A percentile compares a stretch with the other conserved stretches of the same genome.
These are phyloP conservation scores for Drosophila asahinai DNA, from an alignment of 1,140 invertebrate genomes.

Conservation along the genomic window DNA sequence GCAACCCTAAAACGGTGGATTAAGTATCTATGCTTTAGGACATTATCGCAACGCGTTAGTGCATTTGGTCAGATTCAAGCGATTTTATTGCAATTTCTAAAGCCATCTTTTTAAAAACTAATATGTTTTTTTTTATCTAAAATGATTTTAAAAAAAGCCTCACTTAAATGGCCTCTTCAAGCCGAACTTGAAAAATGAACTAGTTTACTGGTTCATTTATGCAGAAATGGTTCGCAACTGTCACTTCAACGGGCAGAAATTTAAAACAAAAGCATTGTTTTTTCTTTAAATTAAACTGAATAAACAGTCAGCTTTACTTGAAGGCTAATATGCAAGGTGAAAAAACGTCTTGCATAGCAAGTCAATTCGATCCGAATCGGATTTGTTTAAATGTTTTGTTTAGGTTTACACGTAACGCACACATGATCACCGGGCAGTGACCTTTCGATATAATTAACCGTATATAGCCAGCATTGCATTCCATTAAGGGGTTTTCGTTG, in stretches of 20 bases:
- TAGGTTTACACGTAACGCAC: slow-evolving; percentile 15
- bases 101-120: too few species aligned
- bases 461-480: not conserved
- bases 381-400: slow-evolving; percentile 14
- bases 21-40: slow-evolving; percentile 11
- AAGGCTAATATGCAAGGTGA: slow-evolving; percentile 1
- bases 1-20: slow-evolving; percentile 18
- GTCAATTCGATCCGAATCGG: slow-evolving; percentile 12
- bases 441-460: not conserved
- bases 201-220: slow-evolving; percentile 4
- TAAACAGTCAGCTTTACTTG: slow-evolving; percentile 12
- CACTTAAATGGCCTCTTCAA: not conserved
- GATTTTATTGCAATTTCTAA: not conserved
- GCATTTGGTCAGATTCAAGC: not conserved
- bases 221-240: not conserved
- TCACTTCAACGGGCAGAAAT: slow-evolving; percentile 2
- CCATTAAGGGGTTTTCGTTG: not conserved
- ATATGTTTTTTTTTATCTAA: too few species aligned
- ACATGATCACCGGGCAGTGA: slow-evolving; percentile 40
- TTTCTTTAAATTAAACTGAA: slow-evolving; percentile 24
- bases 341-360: slow-evolving; percentile 8
- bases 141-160: too few species aligned
- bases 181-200: not conserved
- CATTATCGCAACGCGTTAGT: slow-evolving; percentile 25
- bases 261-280: slow-evolving; percentile 14